Base-by-base conservation (phyloP, 2,113 vertebrate genomes). In the Litocranius walleri region DNA sequence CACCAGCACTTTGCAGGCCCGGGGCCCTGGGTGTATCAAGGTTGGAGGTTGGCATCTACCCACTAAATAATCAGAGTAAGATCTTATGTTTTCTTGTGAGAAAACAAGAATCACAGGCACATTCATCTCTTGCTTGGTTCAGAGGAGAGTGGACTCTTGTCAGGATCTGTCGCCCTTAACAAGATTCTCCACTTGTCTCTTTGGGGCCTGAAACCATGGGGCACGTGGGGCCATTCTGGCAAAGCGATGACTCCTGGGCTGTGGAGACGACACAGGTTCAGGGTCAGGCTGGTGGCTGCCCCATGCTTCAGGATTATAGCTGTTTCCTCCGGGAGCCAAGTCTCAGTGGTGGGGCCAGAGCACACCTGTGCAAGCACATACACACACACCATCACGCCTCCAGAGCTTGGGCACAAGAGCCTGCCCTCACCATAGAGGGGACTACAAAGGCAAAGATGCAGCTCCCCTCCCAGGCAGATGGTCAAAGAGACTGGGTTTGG, bases 281-380 rank as follows among this genome's bases (percentile, higher is more conserved):
- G 10, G 50, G 59, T 27, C 27, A 61, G 84, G 82, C 21, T 23
- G 25, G 82, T 27, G 3, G 23, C 23, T 56, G 67, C 36, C 83
- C 36, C 56, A 1, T 19, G 7, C 43, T 64, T 45, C 74, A 19
- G 16, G 11, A 82, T 13, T 11, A 29, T 7, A 54, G 90, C 74
- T 33, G 25, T 25, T 48, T 81, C 30, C 17, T 57, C 56, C 19
- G 3, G 12, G 21, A 57, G 50, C 50, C 52, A 27, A 50, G 71
- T 25, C 57, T 59, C 33, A 59, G 17, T 0, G 13, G 56, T 3
- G 6, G 57, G 12, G 57, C 40, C 93, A 36, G 40, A 27, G 6
- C 33, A 43, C 40, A 48, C 7, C 7, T 0, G 0, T 30, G 13
- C 27, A 56, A 15, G 12, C 6, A 11, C 25, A 7, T 7, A 30